A percentile compares a stretch with the other conserved stretches of the same genome.
phyloP scores from a whole-genome alignment of 1,140 invertebrate species.

The Scaptomyza graminum region DNA sequence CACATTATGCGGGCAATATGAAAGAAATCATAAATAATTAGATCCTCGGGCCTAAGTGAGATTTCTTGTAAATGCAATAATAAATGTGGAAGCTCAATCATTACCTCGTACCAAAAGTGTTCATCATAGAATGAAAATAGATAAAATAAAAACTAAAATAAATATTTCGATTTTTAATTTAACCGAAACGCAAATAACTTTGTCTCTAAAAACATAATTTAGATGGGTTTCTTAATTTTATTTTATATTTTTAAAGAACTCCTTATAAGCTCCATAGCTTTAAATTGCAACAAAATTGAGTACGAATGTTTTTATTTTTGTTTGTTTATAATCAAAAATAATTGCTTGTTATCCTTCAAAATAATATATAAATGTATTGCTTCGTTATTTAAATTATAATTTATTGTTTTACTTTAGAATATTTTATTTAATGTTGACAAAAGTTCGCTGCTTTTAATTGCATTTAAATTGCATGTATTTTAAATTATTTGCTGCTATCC shows the following conservation, averaged over 20 bases:
- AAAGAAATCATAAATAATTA: constrained; percentile 58
- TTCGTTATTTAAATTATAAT: neutral
- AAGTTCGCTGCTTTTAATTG: too few species aligned
- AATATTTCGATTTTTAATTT: neutral
- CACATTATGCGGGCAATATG: constrained; percentile 51
- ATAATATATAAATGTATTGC: too few species aligned
- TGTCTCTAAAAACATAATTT: neutral
- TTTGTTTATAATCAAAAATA: too few species aligned
- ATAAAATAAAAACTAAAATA: neutral
- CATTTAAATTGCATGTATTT: constrained; percentile 1
- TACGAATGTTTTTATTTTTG: too few species aligned
- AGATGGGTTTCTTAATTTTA: too few species aligned
- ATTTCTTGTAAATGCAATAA: constrained; percentile 36
- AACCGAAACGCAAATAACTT: too few species aligned
- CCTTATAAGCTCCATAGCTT: too few species aligned
- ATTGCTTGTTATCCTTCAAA: too few species aligned
- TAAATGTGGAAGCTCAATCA: constrained; percentile 10
- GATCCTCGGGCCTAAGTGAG: constrained; percentile 28
- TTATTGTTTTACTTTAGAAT: neutral
- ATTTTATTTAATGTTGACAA: neutral
- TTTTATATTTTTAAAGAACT: too few species aligned
- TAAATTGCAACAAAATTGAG: too few species aligned
- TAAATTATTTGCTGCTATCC: neutral
- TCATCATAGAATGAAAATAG: too few species aligned
- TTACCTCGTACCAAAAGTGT: constrained; percentile 4